phyloP scores from a whole-genome alignment of 2,113 vertebrate species.

The Pachypanchax playfairii region DNA sequence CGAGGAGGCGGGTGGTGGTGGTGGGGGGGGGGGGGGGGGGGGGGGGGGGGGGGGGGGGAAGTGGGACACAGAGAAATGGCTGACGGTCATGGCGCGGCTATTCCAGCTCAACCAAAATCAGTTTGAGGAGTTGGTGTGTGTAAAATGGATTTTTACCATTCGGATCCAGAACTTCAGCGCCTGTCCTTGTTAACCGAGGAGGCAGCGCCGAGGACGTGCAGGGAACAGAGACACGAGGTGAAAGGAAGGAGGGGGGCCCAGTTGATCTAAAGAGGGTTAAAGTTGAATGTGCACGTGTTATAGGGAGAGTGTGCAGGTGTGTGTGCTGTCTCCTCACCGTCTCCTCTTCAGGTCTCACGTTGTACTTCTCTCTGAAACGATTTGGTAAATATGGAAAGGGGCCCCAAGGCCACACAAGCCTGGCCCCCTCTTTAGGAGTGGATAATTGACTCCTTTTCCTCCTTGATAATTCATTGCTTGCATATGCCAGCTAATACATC shows the following conservation, averaged over 20 bases:
- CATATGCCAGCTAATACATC: conserved; percentile 99
- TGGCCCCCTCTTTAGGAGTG: conserved; percentile 94
- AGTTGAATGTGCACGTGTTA: conserved; percentile 2
- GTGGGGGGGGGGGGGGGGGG: conserved; percentile 79
- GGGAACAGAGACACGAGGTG: conserved; percentile 5
- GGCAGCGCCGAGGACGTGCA: too few relatives aligned
- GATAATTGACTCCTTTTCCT: conserved; percentile 97
- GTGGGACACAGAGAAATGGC: conserved; percentile 77
- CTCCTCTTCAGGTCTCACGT: conserved; percentile 55
- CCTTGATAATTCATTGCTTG: conserved; percentile 99
- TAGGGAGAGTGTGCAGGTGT: conserved; percentile 21
- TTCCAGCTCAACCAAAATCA: conserved; percentile 68
- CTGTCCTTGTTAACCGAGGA: conserved; percentile 48
- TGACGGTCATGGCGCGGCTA: conserved; percentile 72
- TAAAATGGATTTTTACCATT: conserved; percentile 83
- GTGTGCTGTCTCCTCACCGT: conserved; percentile 16
- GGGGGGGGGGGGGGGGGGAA: conserved; percentile 68
- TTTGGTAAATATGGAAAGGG: conserved; percentile 91
- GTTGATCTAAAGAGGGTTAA: conserved; percentile 24
- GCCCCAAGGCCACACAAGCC: conserved; percentile 92
- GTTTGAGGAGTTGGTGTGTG: conserved; percentile 62
- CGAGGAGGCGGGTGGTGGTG: conserved; percentile 35
- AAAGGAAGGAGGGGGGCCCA: conserved; percentile 4
- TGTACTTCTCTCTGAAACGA: conserved; percentile 84
- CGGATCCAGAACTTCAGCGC: conserved; percentile 70